These are phyloP conservation scores for Glossophaga mutica DNA, from an alignment of 2,797 vertebrate genomes.

Conservation along the genomic window DNA sequence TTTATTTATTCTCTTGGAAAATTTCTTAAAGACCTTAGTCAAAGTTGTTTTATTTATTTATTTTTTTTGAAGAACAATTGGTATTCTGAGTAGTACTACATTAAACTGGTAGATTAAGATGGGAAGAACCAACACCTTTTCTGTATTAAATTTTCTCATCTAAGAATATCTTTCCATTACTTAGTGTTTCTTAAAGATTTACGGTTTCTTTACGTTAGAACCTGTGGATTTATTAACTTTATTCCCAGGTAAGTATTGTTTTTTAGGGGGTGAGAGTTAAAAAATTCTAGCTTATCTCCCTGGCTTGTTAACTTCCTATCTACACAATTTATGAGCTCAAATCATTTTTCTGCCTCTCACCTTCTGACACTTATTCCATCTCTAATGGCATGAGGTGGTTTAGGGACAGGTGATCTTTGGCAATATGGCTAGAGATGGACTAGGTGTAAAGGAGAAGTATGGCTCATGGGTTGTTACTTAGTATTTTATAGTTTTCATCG, in stretches of 20 bases:
- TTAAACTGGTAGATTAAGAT: conserved; percentile 10
- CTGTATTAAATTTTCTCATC: background rate
- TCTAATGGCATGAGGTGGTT: background rate
- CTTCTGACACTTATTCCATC: background rate
- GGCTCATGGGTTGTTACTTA: background rate
- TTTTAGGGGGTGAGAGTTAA: background rate
- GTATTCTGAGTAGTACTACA: background rate
- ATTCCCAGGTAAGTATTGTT: background rate
- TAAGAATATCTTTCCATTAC: background rate
- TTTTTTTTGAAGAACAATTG: background rate
- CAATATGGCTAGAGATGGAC: background rate
- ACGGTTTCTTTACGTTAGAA: conserved; percentile 22
- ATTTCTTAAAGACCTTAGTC: background rate
- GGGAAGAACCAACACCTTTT: background rate
- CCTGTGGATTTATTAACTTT: background rate
- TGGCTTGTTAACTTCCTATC: background rate
- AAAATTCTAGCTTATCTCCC: background rate
- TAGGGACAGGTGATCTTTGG: background rate
- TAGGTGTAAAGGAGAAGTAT: background rate
- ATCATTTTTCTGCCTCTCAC: background rate
- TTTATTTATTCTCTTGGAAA: conserved; percentile 13
- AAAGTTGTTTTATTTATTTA: background rate
- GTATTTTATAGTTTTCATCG: background rate
- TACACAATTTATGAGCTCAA: background rate
- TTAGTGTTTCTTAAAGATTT: background rate